Conservation (phyloP, 2,113 vertebrate species). For the Etia nguti region DNA sequence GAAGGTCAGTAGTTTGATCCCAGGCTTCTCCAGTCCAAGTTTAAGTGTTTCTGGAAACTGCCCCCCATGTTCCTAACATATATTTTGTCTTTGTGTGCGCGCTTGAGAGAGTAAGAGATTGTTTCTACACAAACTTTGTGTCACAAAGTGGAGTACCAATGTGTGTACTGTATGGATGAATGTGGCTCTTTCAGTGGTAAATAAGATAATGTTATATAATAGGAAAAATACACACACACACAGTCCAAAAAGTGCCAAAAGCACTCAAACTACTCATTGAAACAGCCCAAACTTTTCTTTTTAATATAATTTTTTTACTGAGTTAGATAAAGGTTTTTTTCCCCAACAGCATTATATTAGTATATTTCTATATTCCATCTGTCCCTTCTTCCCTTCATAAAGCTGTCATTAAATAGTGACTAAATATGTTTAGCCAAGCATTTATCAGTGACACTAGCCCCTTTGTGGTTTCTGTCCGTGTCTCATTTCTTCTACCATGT, state of each 20-base stretch:
- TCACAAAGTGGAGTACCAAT: background rate
- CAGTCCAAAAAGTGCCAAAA: background rate
- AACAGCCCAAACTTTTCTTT: background rate
- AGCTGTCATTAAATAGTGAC: background rate
- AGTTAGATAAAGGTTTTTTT: background rate
- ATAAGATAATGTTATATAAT: background rate
- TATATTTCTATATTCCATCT: background rate
- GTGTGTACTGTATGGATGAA: background rate
- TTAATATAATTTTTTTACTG: background rate
- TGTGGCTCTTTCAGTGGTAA: background rate
- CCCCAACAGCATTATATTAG: background rate
- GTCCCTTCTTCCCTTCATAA: background rate
- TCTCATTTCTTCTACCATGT: background rate
- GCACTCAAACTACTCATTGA: background rate
- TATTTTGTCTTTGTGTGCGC: background rate
- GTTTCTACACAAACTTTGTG: background rate
- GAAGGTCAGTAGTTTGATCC: background rate
- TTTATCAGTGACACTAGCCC: background rate
- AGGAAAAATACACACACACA: background rate
- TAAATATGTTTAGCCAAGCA: background rate
- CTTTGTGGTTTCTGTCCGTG: background rate
- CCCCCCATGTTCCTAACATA: background rate
- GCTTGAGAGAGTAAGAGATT: background rate
- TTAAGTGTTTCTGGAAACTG: background rate
- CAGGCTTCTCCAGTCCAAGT: background rate